Percentiles rank a stretch among this genome's conserved stretches.
Evolutionary conservation across 2,797 vertebrate genomes (phyloP).

Genomic region (Pygocentrus nattereri): DNA sequence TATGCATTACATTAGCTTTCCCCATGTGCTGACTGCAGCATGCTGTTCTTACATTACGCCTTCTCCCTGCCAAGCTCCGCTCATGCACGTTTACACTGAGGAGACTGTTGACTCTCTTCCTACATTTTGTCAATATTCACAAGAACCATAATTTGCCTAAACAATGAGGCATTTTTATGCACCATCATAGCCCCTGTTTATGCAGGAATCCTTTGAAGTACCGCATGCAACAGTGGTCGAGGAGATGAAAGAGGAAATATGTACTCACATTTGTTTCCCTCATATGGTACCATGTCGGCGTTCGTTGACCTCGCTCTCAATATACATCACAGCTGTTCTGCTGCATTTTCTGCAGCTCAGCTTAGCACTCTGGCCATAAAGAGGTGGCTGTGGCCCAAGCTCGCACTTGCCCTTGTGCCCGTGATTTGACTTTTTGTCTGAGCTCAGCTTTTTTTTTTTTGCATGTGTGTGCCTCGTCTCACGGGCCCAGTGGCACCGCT

Average conservation of each 20-base stretch:
- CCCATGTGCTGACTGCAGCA: conserved; percentile 19
- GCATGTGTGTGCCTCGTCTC: conserved; percentile 4
- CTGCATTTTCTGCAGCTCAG: not conserved
- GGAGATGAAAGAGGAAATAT: conserved; percentile 14
- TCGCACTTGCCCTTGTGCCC: not conserved
- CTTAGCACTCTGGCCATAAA: conserved; percentile 5
- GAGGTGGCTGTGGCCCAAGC: not conserved
- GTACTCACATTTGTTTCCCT: not conserved
- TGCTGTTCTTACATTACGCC: conserved; percentile 14
- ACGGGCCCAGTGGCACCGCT: conserved; percentile 16
- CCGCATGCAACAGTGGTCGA: not conserved
- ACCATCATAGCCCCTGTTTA: not conserved
- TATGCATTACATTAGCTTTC: conserved; percentile 22
- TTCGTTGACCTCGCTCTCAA: conserved; percentile 13
- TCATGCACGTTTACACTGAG: conserved; percentile 5
- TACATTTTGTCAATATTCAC: conserved; percentile 21
- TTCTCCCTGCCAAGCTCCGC: conserved; percentile 24
- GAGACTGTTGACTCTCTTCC: conserved; percentile 19
- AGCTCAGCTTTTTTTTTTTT: not conserved
- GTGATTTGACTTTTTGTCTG: conserved; percentile 6
- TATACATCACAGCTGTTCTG: conserved; percentile 23
- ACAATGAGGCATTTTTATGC: conserved; percentile 31
- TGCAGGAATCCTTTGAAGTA: conserved; percentile 9
- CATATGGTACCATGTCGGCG: not conserved
- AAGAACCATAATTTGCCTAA: not conserved